phyloP scores from a whole-genome alignment of 2,113 vertebrate genomes.

The Terrapene triunguis region DNA sequence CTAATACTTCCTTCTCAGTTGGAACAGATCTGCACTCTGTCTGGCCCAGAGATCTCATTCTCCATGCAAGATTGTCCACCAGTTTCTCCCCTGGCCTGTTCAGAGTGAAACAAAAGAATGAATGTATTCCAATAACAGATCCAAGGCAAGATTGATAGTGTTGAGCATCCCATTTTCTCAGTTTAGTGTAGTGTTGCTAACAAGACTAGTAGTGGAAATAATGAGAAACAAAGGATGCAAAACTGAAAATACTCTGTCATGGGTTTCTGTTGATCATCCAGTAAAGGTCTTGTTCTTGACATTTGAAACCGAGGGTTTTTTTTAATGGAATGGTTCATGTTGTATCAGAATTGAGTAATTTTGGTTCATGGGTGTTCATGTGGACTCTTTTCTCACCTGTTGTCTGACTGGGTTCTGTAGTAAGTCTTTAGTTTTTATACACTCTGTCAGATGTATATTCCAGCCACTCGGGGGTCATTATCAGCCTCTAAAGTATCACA shows the following conservation, averaged over 20 bases:
- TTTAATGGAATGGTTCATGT: conserved; percentile 22
- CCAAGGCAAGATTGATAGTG: neutral
- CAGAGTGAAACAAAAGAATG: neutral
- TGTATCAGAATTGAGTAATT: neutral
- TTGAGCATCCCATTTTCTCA: neutral
- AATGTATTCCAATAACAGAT: neutral
- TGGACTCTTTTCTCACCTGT: neutral
- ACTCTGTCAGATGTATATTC: neutral
- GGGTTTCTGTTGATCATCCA: conserved; percentile 58
- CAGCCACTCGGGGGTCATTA: neutral
- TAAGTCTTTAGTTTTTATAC: neutral
- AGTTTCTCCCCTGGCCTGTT: neutral
- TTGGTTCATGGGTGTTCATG: neutral
- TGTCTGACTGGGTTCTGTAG: neutral
- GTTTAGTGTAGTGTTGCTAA: neutral
- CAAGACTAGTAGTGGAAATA: conserved; percentile 37
- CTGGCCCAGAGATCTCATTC: neutral
- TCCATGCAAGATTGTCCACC: neutral
- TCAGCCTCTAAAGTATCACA: neutral
- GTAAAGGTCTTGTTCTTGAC: conserved; percentile 56
- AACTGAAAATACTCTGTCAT: conserved; percentile 62
- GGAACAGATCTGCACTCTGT: neutral
- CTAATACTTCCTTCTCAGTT: neutral
- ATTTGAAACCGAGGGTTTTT: conserved; percentile 44
- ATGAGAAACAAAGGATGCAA: conserved; percentile 67